Conservation (phyloP, 2,888 invertebrate genomes). For the Xanthorhoe designata region DNA sequence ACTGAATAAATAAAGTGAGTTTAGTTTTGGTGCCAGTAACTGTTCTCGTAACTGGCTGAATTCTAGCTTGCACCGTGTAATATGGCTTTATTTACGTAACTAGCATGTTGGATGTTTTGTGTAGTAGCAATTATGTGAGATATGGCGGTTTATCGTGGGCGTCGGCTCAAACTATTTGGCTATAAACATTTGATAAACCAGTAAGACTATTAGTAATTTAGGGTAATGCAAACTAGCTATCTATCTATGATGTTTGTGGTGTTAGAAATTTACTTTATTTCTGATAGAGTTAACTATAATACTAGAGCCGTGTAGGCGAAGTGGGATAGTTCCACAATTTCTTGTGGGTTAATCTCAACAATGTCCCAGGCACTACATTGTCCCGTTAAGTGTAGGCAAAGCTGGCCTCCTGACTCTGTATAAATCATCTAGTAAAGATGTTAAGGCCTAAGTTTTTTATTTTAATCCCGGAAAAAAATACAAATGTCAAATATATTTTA, state of each 20-base stretch:
- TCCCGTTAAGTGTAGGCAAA: too few relatives aligned
- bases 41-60: too few relatives aligned
- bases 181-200: slow-evolving; percentile 21
- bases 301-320: neutral
- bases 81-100: neutral
- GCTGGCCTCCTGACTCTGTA: too few relatives aligned
- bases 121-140: neutral
- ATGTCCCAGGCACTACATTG: too few relatives aligned
- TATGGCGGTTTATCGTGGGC: slow-evolving; percentile 7
- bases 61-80: neutral
- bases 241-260: neutral
- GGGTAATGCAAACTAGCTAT: neutral
- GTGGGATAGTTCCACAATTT: too few relatives aligned
- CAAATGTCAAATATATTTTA: too few relatives aligned
- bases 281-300: neutral
- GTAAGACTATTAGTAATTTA: slow-evolving; percentile 1
- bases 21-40: too few relatives aligned
- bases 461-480: too few relatives aligned
- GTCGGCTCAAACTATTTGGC: slow-evolving; percentile 13
- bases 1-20: too few relatives aligned
- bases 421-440: too few relatives aligned
- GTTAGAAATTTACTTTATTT: neutral
- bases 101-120: neutral
- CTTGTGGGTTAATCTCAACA: too few relatives aligned
- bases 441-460: too few relatives aligned